Conservation (phyloP, 2,113 vertebrate species). For the Cranoglanis bouderius region DNA sequence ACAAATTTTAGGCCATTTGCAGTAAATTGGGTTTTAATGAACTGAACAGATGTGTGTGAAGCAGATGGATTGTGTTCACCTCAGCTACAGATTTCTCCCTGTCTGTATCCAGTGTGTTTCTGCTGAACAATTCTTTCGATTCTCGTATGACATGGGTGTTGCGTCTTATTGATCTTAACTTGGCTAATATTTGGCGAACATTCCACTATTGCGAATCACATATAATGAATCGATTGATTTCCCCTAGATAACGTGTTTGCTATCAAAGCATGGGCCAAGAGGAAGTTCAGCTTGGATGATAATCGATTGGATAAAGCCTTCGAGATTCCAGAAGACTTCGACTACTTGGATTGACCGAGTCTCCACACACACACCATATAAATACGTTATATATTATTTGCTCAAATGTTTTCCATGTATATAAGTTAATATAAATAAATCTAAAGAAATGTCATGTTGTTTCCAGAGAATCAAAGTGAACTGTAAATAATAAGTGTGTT, state of each 20-base stretch:
- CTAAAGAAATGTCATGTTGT: background rate
- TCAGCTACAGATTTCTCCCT: background rate
- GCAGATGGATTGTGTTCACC: background rate
- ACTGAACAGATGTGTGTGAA: no score
- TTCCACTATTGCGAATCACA: background rate
- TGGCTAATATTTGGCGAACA: background rate
- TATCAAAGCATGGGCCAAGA: constrained; percentile 96
- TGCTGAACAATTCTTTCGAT: background rate
- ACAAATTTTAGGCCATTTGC: background rate
- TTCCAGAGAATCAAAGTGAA: background rate
- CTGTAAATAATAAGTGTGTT: background rate
- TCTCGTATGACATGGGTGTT: background rate
- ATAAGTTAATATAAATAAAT: background rate
- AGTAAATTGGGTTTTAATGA: background rate
- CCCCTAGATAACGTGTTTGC: constrained; percentile 93
- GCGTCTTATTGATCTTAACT: background rate
- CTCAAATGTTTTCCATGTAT: background rate
- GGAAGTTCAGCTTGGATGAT: constrained; percentile 93
- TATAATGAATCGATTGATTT: constrained; percentile 21
- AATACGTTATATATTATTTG: background rate
- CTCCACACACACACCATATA: background rate
- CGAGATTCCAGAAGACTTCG: constrained; percentile 96
- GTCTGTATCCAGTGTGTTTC: background rate
- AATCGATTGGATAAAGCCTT: constrained; percentile 91
- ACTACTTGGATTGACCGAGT: constrained; percentile 87